Base-by-base conservation (phyloP, 2,888 invertebrate genomes). In the Oxytorus armatus region DNA sequence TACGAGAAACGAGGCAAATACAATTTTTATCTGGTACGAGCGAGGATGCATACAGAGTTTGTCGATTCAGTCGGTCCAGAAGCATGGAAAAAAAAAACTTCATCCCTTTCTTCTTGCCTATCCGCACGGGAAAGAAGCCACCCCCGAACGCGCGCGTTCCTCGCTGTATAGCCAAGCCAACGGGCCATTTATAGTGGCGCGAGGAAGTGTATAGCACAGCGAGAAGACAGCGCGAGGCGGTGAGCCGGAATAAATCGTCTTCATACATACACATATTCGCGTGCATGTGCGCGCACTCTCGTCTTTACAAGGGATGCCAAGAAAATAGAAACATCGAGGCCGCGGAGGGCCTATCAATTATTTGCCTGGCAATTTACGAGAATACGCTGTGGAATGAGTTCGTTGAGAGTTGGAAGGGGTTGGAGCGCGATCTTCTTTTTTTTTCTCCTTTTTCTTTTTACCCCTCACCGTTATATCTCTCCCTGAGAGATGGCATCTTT, bases 281-380 rank as follows among this genome's bases (percentile, higher is more conserved):
- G 57, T 36, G 11, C 39, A 39, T 18, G 3, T 33, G 33, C 44
- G 39, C 85, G 72, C 83, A 81, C 8, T n/a, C 25, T 84, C 23
- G 36, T 88, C 87, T 89, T 89, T 86, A 88, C 89, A 88, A 90
- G 88, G 87, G 87, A 89, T 91, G 91, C 90, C 91, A 90, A 89
- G 90, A 87, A 90, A 91, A 90, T 89, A 89, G 89, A 91, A 90
- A 91, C 90, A 90, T 90, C 88, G 89, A 86, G 78, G 79, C 86
- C 87, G n/a, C n/a, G n/a, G n/a, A n/a, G 88, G 65, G 89, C 89
- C 90, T 91, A 91, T 91, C 91, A 91, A 91, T 91, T 91, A 91
- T 91, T 91, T 88, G 88, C 84, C 85, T 80, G 84, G 88, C 88
- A 90, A 91, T 91, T 90, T 91, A 88, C 87, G 88, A 81, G 55